Evolutionary conservation across 2,888 invertebrate genomes (phyloP).

Genomic region (Odontothrips loti): DNA sequence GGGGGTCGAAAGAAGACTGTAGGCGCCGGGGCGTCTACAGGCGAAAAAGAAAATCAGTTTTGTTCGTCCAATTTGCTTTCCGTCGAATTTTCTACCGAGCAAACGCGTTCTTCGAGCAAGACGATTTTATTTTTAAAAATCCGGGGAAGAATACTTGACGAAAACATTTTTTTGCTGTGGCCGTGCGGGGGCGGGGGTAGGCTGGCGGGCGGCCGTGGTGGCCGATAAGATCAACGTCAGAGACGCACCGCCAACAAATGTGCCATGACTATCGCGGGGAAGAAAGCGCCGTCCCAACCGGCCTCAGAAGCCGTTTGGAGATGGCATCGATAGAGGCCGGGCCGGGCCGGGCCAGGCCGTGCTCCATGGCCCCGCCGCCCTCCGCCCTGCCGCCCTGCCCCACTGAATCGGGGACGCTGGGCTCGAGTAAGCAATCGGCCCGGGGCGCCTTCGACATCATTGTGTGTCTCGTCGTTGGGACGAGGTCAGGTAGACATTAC

Average conservation of each 20-base stretch:
- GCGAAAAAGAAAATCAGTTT: too few relatives aligned
- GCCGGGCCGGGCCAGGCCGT: not conserved
- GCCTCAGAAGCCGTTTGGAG: constrained; percentile 1
- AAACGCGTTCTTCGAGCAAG: too few relatives aligned
- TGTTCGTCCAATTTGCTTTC: too few relatives aligned
- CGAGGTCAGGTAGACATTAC: too few relatives aligned
- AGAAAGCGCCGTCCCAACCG: not conserved
- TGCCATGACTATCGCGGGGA: constrained; percentile 22
- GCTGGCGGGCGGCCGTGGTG: not conserved
- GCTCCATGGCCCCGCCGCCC: not conserved
- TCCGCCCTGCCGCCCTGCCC: not conserved
- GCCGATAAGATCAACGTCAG: constrained; percentile 16
- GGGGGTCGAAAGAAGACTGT: too few relatives aligned
- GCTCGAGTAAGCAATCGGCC: too few relatives aligned
- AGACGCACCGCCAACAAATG: constrained; percentile 20
- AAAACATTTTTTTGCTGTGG: not conserved
- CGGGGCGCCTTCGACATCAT: too few relatives aligned
- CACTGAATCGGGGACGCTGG: not conserved
- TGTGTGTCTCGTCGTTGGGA: too few relatives aligned
- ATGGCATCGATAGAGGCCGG: not conserved
- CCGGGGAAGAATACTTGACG: too few relatives aligned
- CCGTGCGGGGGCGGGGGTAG: not conserved
- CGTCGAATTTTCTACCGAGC: too few relatives aligned
- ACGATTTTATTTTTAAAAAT: too few relatives aligned
- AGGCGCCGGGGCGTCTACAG: too few relatives aligned